Conservation (phyloP, 2,113 vertebrate genomes). For the Pygoscelis antarcticus region DNA sequence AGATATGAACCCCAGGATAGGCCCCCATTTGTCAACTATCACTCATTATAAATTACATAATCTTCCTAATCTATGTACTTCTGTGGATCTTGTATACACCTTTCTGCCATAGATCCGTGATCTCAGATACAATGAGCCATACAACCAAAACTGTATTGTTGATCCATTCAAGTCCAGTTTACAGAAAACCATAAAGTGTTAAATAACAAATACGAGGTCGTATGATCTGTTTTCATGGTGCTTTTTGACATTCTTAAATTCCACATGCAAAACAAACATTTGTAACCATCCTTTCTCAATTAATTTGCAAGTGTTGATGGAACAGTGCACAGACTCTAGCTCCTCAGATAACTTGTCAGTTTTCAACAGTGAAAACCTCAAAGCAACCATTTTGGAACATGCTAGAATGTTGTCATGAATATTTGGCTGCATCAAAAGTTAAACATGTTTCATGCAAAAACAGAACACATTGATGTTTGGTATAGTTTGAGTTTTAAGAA, state of each 20-base stretch:
- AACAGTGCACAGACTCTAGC: neutral
- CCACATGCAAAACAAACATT: neutral
- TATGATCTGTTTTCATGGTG: neutral
- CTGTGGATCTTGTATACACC: neutral
- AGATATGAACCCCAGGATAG: neutral
- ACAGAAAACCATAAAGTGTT: neutral
- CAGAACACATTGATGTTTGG: neutral
- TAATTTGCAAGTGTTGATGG: neutral
- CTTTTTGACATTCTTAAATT: neutral
- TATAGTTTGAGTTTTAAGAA: neutral
- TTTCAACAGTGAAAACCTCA: neutral
- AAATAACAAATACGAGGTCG: neutral
- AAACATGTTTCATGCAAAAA: accelerated
- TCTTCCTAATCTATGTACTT: neutral
- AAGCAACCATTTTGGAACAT: neutral
- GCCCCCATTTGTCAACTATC: neutral
- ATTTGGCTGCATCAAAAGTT: neutral
- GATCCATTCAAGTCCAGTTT: neutral
- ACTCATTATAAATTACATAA: neutral
- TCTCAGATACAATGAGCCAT: neutral
- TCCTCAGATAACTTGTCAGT: neutral
- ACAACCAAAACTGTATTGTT: neutral
- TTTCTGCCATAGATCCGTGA: neutral
- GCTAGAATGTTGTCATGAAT: neutral
- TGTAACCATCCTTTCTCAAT: neutral